Base-by-base conservation (phyloP, 2,888 invertebrate species). In the Melanchra persicariae region DNA sequence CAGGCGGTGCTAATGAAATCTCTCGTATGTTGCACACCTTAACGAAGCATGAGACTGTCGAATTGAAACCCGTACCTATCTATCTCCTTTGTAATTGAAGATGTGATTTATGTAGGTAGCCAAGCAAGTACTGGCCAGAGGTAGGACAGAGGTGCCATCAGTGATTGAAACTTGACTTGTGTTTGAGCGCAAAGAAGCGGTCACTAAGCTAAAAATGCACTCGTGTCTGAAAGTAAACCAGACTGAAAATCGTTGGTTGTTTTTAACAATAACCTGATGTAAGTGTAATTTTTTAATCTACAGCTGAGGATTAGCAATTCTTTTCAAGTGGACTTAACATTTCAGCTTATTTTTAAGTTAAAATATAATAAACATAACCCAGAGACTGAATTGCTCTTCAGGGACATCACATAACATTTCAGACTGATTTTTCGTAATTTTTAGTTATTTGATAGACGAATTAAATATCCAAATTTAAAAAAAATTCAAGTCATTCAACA, bases 1-100 rank as follows among this genome's bases (percentile, higher is more conserved):
- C 63, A 63, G 24, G 43, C 54, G 19, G 72, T 61, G 60, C 51
- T 79, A 70, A 79, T 79, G 70, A 61, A 79, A 79, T 70, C 63
- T 49, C 62, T 24, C 57, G 74, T 63, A 47, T 61, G 51, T 30
- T 40, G 58, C 37, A 26, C 62, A 59, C 79, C 61, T 58, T 79
- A 79, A 75, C 75, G 63, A 79, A 79, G 70, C 70, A 45, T 1
- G 55, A 62, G n/a, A 43, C 70, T 26, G 24, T 59, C 24, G 51
- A 61, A 75, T 61, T 61, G 60, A 64, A 45, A 47, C 47, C 8
- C 12, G 52, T 43, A 55, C 62, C n/a, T 69, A 55, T 69, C n/a
- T 69, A 34, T 58, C 54, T 45, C 75, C 70, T 79, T 70, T 75
- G 75, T 65, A 45, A 79, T 57, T 51, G 66, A 52, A 54, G n/a